A percentile compares a stretch with the other conserved stretches of the same genome.
These are phyloP conservation scores for Eudyptes chrysolophus DNA, from an alignment of 2,113 vertebrate genomes.

Conservation along the genomic window DNA sequence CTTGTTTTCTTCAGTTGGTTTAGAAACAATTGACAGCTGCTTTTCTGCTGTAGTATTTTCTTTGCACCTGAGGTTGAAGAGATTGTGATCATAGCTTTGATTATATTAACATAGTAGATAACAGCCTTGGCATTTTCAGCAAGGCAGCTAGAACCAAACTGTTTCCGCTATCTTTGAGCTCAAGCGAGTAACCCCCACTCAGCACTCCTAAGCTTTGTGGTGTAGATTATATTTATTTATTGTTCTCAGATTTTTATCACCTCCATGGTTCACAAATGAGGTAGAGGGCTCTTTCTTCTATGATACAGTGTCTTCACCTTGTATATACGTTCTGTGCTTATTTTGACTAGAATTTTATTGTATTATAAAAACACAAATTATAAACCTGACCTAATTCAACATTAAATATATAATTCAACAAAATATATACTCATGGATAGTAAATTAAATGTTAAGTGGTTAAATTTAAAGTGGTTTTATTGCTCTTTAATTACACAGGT, in stretches of 20 bases:
- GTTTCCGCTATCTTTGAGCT: background rate
- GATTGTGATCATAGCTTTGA: background rate
- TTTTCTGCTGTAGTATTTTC: conserved; percentile 50
- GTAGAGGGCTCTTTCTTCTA: background rate
- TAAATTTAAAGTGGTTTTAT: background rate
- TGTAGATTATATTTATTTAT: conserved; percentile 11
- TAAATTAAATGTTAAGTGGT: background rate
- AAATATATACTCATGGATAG: background rate
- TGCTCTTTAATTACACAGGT: background rate
- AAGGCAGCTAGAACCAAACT: background rate
- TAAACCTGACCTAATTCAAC: background rate
- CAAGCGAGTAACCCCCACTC: background rate
- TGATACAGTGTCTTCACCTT: background rate
- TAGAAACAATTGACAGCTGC: conserved; percentile 46
- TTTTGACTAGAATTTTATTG: background rate
- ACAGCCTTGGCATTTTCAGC: background rate
- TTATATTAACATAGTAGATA: background rate
- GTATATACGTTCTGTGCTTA: background rate
- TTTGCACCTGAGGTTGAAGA: conserved; percentile 38
- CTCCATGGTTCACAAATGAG: background rate
- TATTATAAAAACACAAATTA: background rate
- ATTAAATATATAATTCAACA: background rate
- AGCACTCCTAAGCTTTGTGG: background rate
- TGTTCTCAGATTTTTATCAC: conserved; percentile 17
- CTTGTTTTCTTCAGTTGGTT: background rate